phyloP scores from a whole-genome alignment of 2,797 vertebrate species.

The Eleutherodactylus coqui region DNA sequence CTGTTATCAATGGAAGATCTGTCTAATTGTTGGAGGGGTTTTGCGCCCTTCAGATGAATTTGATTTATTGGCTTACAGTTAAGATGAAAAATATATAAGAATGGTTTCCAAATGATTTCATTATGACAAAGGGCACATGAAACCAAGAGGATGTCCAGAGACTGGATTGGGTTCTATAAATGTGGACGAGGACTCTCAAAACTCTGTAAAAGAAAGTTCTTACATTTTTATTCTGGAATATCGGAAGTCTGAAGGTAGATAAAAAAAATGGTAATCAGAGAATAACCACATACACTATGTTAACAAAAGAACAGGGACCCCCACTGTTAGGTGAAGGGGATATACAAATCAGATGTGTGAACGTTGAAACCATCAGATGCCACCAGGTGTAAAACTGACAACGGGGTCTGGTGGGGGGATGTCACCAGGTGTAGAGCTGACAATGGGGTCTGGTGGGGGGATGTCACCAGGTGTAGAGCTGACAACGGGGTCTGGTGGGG shows the following conservation, averaged over 20 bases:
- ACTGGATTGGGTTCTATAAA: background rate
- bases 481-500: too few relatives aligned
- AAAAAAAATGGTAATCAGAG: too few relatives aligned
- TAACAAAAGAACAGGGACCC: too few relatives aligned
- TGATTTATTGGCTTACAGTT: background rate
- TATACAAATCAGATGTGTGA: too few relatives aligned
- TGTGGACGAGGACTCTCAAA: background rate
- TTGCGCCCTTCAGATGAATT: background rate
- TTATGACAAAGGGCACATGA: background rate
- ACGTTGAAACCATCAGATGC: too few relatives aligned
- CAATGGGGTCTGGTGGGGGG: too few relatives aligned
- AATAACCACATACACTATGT: too few relatives aligned
- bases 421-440: too few relatives aligned
- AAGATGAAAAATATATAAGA: background rate
- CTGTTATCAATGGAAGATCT: background rate
- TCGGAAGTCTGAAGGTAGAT: background rate
- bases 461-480: too few relatives aligned
- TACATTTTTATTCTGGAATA: background rate
- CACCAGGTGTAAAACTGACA: too few relatives aligned
- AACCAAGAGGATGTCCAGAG: background rate
- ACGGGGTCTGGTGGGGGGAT: too few relatives aligned
- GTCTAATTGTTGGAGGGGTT: background rate
- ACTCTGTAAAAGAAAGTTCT: background rate
- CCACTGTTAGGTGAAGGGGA: too few relatives aligned
- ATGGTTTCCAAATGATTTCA: slow-evolving; percentile 26